Evolutionary conservation across 2,888 invertebrate species (phyloP).

Genomic region (Drosophila percnosoma): DNA sequence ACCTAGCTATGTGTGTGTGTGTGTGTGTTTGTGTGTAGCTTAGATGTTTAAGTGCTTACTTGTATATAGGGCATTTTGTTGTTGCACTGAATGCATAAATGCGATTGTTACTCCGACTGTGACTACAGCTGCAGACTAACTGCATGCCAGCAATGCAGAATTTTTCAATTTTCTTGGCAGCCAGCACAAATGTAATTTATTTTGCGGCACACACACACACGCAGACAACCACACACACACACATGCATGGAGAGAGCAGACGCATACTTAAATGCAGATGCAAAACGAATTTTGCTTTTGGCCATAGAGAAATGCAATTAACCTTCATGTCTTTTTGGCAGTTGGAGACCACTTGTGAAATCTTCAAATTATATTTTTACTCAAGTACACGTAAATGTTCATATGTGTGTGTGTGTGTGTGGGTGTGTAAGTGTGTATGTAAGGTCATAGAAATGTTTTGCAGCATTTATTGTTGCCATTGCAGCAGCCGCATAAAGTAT

Average conservation of each 20-base stretch:
- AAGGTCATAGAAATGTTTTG: slow-evolving; percentile 41
- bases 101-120: slow-evolving; percentile 36
- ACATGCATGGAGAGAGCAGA: neutral
- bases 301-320: slow-evolving; percentile 68
- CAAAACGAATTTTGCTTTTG: slow-evolving; percentile 38
- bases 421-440: slow-evolving; percentile 1
- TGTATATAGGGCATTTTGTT: neutral
- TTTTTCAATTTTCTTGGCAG: slow-evolving; percentile 76
- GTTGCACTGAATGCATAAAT: slow-evolving; percentile 12
- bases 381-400: slow-evolving; percentile 10
- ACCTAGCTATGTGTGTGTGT: slow-evolving; percentile 2
- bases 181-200: slow-evolving; percentile 70
- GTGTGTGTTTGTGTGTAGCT: neutral
- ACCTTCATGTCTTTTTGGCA: slow-evolving; percentile 78
- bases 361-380: slow-evolving; percentile 54
- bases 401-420: neutral
- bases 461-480: slow-evolving; percentile 53
- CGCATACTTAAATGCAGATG: slow-evolving; percentile 43
- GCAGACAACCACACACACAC: slow-evolving; percentile 13
- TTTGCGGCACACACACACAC: slow-evolving; percentile 35
- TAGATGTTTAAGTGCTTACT: neutral
- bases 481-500: slow-evolving; percentile 39
- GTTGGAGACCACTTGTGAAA: slow-evolving; percentile 67
- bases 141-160: slow-evolving; percentile 59
- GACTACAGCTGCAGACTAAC: slow-evolving; percentile 50